Percentiles rank a stretch among this genome's conserved stretches.
Conservation (phyloP, 1,140 invertebrate genomes). For the Mizuhopecten yessoensis region DNA sequence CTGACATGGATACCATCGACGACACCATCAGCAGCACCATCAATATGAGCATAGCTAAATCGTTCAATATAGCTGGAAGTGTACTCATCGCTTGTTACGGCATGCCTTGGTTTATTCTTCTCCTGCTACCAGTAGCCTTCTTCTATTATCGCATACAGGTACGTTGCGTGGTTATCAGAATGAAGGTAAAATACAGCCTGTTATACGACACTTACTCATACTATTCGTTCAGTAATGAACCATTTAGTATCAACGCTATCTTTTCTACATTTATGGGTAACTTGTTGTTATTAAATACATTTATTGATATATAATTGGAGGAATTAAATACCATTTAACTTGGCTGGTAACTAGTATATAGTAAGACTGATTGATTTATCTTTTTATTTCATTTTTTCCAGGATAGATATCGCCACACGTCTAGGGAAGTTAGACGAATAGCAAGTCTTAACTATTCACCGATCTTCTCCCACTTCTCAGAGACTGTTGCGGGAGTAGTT, state of each 20-base stretch:
- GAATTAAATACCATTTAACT: no score
- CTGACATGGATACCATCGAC: slow-evolving; percentile 85
- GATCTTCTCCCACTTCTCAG: slow-evolving; percentile 95
- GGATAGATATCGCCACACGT: slow-evolving; percentile 89
- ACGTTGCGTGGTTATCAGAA: not conserved
- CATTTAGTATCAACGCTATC: no score
- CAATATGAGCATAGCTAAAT: not conserved
- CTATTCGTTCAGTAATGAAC: no score
- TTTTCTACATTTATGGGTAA: no score
- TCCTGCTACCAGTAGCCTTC: not conserved
- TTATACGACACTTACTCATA: no score
- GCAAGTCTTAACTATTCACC: slow-evolving; percentile 94
- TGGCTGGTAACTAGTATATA: no score
- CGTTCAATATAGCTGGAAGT: not conserved
- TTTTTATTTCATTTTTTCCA: no score
- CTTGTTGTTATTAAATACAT: no score
- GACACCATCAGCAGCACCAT: slow-evolving; percentile 77
- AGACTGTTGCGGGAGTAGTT: slow-evolving; percentile 92
- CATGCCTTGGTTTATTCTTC: not conserved
- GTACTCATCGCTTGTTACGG: not conserved
- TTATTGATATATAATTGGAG: no score
- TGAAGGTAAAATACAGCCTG: no score
- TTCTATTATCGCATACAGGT: not conserved
- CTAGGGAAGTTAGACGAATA: slow-evolving; percentile 95
- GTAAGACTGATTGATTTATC: no score